Conservation (phyloP, 2,113 vertebrate species). For the Hiodon tergisus region DNA sequence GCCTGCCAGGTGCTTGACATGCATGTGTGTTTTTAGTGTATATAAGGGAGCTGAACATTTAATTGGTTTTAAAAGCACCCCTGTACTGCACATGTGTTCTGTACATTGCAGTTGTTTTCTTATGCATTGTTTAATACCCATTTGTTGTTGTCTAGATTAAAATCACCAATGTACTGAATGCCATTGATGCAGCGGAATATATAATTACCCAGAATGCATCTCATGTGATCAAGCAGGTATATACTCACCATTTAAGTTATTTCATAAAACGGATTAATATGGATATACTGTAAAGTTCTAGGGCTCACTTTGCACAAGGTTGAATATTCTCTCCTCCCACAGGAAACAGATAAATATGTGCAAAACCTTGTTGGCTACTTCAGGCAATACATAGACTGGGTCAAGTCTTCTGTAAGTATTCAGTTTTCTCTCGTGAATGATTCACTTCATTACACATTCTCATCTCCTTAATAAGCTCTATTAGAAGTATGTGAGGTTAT, state of each 20-base stretch:
- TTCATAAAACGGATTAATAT: neutral
- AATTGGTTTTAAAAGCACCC: neutral
- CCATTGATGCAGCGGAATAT: constrained; percentile 76
- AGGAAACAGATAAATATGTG: constrained; percentile 77
- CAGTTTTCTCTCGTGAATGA: neutral
- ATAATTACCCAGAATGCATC: constrained; percentile 77
- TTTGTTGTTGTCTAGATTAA: constrained; percentile 58
- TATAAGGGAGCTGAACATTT: too few species aligned
- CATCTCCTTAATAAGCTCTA: too few species aligned
- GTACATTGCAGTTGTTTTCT: neutral
- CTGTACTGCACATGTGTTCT: neutral
- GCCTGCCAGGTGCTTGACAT: too few species aligned
- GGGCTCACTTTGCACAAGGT: neutral
- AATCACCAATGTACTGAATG: constrained; percentile 64
- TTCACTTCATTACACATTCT: neutral
- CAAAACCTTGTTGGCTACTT: constrained; percentile 74
- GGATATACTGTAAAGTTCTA: neutral
- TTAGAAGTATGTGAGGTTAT: neutral
- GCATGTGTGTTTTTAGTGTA: too few species aligned
- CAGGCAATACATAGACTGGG: constrained; percentile 79
- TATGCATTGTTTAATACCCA: neutral
- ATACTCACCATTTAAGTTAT: neutral
- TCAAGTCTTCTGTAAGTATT: constrained; percentile 75
- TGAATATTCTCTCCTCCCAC: constrained; percentile 21
- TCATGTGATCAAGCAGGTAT: constrained; percentile 72